A percentile compares a stretch with the other conserved stretches of the same genome.
These are phyloP conservation scores for Gasteruption jaculator DNA, from an alignment of 2,888 invertebrate species.

Conservation along the genomic window DNA sequence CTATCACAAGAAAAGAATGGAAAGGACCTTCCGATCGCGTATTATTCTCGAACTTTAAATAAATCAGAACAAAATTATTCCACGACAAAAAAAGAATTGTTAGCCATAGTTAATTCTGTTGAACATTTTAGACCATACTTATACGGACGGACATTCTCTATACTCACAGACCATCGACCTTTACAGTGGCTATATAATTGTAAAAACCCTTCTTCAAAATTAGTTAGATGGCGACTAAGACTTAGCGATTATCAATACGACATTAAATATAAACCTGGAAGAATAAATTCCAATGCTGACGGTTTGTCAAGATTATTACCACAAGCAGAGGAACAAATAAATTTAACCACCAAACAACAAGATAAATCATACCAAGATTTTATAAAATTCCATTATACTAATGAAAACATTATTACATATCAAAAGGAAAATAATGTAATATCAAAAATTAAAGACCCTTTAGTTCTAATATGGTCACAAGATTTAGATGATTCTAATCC, in stretches of 20 bases:
- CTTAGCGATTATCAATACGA: conserved; percentile 29
- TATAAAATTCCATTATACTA: conserved; percentile 8
- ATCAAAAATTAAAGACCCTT: conserved; percentile 4
- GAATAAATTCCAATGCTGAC: conserved; percentile 9
- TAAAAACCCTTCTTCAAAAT: conserved; percentile 27
- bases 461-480: conserved; percentile 10
- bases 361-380: conserved; percentile 9
- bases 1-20: too few relatives aligned
- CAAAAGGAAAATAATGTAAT: conserved; percentile 4
- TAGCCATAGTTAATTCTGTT: conserved; percentile 35
- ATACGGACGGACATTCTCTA: conserved; percentile 31
- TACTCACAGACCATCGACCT: conserved; percentile 34
- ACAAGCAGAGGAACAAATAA: not conserved
- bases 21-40: conserved; percentile 39
- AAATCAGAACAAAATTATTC: conserved; percentile 30
- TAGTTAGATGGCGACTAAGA: conserved; percentile 30
- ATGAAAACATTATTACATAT: conserved; percentile 5
- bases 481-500: conserved; percentile 11
- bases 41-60: conserved; percentile 32
- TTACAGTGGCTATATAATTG: conserved; percentile 28
- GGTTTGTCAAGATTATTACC: conserved; percentile 2
- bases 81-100: conserved; percentile 35
- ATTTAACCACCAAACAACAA: not conserved
- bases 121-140: conserved; percentile 36
- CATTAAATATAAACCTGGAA: conserved; percentile 8